phyloP scores from a whole-genome alignment of 2,113 vertebrate species.

The Hyperoodon ampullatus region DNA sequence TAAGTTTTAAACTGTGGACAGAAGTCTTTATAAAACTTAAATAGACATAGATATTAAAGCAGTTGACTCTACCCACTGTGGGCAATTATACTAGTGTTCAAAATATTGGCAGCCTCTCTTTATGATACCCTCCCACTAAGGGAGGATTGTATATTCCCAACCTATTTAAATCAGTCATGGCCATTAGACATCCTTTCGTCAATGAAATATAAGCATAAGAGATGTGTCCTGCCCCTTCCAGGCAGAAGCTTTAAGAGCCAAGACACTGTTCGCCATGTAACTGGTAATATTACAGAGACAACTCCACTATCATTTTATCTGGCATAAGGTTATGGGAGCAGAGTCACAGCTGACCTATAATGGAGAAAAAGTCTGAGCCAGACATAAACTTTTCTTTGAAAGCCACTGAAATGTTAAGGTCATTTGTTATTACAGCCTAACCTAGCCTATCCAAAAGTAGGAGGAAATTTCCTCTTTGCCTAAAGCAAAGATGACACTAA shows the following conservation, averaged over 20 bases:
- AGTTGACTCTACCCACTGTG: not conserved
- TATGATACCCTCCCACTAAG: not conserved
- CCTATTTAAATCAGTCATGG: not conserved
- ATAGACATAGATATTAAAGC: not conserved
- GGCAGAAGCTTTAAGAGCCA: not conserved
- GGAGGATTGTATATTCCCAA: not conserved
- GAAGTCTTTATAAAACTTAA: not conserved
- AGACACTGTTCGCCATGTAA: not conserved
- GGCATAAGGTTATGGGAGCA: not conserved
- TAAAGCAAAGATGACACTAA: not conserved
- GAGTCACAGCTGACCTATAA: not conserved
- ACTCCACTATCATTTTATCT: not conserved
- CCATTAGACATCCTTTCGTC: not conserved
- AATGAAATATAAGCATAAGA: slow-evolving; percentile 9
- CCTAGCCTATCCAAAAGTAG: not conserved
- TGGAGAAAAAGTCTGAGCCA: not conserved
- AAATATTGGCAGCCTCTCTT: not conserved
- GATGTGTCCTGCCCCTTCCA: not conserved
- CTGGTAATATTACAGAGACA: not conserved
- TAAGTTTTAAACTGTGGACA: slow-evolving; percentile 18
- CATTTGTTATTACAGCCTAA: not conserved
- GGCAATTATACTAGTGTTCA: not conserved
- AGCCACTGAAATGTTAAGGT: not conserved
- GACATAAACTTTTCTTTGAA: not conserved
- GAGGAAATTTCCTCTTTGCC: not conserved